phyloP scores from a whole-genome alignment of 2,113 vertebrate genomes.

The Eulemur rufifrons region DNA sequence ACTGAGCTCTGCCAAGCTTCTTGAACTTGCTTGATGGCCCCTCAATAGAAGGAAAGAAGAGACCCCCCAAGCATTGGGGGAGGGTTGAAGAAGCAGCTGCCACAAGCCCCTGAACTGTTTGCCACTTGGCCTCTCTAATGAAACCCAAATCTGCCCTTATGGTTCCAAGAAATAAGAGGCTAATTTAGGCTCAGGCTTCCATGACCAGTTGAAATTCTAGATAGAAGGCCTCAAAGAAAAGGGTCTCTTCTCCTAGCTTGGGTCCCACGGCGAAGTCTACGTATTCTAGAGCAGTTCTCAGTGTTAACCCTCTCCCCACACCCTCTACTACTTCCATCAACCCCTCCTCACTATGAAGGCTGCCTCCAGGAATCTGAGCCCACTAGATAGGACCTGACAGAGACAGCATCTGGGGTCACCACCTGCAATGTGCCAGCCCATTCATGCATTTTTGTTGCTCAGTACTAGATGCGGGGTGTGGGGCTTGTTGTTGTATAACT shows the following conservation, averaged over 20 bases:
- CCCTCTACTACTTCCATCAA: not conserved
- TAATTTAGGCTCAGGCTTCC: constrained; percentile 46
- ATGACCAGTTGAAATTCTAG: constrained; percentile 44
- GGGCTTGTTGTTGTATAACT: not conserved
- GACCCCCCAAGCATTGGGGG: not conserved
- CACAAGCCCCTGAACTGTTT: constrained; percentile 1
- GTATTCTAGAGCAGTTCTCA: constrained; percentile 24
- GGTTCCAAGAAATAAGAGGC: constrained; percentile 27
- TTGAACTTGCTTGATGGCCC: constrained; percentile 8
- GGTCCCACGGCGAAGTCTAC: not conserved
- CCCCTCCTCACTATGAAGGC: not conserved
- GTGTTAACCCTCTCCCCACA: not conserved
- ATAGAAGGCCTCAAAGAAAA: constrained; percentile 27
- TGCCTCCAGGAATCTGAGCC: not conserved
- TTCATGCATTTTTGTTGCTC: not conserved
- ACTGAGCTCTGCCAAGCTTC: constrained; percentile 3
- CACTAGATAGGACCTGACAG: not conserved
- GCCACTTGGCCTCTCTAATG: constrained; percentile 16
- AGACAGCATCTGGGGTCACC: not conserved
- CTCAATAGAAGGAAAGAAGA: not conserved
- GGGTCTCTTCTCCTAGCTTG: not conserved
- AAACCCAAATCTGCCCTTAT: constrained; percentile 47
- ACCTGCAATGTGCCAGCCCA: not conserved
- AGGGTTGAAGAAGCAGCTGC: constrained; percentile 3
- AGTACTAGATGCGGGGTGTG: not conserved